Conservation (phyloP, 2,888 invertebrate genomes). For the Achlya flavicornis region DNA sequence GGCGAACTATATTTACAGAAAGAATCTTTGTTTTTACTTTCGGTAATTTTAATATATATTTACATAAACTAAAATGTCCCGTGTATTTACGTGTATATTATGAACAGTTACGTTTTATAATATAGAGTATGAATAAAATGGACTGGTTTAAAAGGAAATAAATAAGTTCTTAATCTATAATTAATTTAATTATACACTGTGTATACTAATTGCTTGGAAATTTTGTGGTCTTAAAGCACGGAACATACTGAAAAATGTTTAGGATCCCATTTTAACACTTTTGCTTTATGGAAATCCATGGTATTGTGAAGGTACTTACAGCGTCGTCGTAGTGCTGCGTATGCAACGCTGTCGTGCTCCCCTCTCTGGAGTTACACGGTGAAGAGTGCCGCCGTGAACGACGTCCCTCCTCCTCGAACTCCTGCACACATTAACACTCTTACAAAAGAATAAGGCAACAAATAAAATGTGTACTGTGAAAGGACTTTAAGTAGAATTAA, state of each 20-base stretch:
- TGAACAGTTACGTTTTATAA: too few species aligned
- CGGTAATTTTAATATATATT: too few species aligned
- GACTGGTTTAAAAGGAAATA: too few species aligned
- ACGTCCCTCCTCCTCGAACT: slow-evolving; percentile 87
- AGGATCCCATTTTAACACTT: neutral
- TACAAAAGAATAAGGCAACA: slow-evolving; percentile 11
- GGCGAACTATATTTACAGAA: neutral
- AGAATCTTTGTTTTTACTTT: neutral
- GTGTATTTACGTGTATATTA: too few species aligned
- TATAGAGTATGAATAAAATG: too few species aligned
- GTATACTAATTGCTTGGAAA: neutral
- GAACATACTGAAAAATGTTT: neutral
- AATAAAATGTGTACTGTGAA: slow-evolving; percentile 3
- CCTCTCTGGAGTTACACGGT: slow-evolving; percentile 87
- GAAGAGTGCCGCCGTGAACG: slow-evolving; percentile 87
- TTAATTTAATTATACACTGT: neutral
- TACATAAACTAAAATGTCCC: too few species aligned
- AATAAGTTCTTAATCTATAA: neutral
- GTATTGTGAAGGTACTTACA: slow-evolving; percentile 65
- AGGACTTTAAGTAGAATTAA: slow-evolving; percentile 19
- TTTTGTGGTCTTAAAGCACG: neutral
- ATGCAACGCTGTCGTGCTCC: slow-evolving; percentile 86
- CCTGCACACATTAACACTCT: slow-evolving; percentile 72
- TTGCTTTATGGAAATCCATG: slow-evolving; percentile 3
- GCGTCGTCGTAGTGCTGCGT: slow-evolving; percentile 85